Conservation (phyloP, 2,113 vertebrate genomes). For the Neodon shergylaensis region DNA sequence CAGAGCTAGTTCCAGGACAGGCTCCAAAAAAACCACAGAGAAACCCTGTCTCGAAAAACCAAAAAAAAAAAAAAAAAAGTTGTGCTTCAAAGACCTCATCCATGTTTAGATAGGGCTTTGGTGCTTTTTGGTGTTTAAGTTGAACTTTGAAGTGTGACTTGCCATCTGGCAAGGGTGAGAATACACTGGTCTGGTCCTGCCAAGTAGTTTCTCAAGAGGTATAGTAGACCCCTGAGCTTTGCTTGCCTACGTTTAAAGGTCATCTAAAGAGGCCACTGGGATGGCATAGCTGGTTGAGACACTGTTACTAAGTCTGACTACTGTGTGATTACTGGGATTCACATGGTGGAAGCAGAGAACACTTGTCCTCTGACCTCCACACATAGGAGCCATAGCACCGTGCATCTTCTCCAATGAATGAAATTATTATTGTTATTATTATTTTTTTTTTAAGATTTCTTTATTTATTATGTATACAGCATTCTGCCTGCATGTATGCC, state of each 20-base stretch:
- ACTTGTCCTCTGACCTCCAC: neutral
- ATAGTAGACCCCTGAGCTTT: neutral
- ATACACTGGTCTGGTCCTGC: neutral
- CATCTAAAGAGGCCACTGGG: neutral
- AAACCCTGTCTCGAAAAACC: too few relatives aligned
- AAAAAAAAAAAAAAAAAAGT: too few relatives aligned
- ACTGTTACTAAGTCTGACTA: neutral
- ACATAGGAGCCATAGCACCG: neutral
- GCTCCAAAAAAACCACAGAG: too few relatives aligned
- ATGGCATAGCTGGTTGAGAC: neutral
- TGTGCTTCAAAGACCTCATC: neutral
- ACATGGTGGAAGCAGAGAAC: neutral
- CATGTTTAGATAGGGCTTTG: neutral
- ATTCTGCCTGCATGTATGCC: too few relatives aligned
- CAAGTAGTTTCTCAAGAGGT: neutral
- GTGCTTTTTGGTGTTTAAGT: neutral
- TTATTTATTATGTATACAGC: too few relatives aligned
- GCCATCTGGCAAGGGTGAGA: neutral
- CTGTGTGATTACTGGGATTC: neutral
- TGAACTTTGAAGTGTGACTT: slow-evolving; percentile 48
- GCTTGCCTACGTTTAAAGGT: neutral
- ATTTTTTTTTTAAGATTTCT: too few relatives aligned
- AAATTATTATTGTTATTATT: neutral
- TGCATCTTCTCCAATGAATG: neutral
- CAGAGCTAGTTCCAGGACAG: too few relatives aligned